phyloP scores from a whole-genome alignment of 2,797 vertebrate species.

The Streptopelia turtur region DNA sequence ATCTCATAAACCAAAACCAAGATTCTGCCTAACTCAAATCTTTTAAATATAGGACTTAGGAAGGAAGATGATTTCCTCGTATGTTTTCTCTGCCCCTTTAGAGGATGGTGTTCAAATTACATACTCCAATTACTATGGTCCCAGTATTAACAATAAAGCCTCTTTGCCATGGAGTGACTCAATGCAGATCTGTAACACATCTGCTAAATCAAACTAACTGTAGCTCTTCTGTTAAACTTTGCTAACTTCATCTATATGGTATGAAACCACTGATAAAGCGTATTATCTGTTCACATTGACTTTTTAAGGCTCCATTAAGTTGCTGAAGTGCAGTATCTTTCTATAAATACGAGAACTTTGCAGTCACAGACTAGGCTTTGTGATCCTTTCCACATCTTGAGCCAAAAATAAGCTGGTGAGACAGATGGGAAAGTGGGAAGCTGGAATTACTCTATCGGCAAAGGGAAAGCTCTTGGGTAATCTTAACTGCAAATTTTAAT shows the following conservation, averaged over 20 bases:
- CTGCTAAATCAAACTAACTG: constrained; percentile 1
- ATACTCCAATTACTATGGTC: neutral
- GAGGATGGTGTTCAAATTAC: neutral
- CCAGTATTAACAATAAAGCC: neutral
- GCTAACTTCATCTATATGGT: constrained; percentile 43
- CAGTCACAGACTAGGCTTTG: constrained; percentile 37
- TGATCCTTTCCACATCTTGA: constrained; percentile 47
- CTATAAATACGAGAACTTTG: neutral
- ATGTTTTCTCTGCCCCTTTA: neutral
- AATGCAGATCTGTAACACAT: neutral
- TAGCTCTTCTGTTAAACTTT: constrained; percentile 25
- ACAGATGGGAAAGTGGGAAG: constrained; percentile 56
- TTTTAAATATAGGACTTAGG: neutral
- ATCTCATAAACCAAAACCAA: neutral
- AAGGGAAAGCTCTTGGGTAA: constrained; percentile 11
- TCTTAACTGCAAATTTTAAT: neutral
- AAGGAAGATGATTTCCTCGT: neutral
- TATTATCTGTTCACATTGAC: neutral
- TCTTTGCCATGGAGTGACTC: neutral
- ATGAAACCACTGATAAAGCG: constrained; percentile 12
- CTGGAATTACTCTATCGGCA: constrained; percentile 29
- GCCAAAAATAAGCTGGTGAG: constrained; percentile 58
- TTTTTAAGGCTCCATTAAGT: neutral
- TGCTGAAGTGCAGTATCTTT: constrained; percentile 13
- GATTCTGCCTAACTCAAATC: neutral